phyloP scores from a whole-genome alignment of 2,797 vertebrate genomes.

The Micrastur ruficollis region DNA sequence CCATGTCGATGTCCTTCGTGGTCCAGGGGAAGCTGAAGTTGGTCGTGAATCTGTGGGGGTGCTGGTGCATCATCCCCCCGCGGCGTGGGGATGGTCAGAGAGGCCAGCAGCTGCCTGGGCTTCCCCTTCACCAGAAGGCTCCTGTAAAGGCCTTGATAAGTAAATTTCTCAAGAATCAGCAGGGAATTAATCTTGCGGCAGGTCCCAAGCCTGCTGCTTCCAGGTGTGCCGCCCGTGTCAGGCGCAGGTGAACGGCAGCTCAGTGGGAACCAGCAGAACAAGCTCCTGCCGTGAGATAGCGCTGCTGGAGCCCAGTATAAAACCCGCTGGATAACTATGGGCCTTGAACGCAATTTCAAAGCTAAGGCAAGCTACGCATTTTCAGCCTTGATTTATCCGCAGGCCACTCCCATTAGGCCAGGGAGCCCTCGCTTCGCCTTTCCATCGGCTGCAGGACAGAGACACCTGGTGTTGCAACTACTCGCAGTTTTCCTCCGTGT shows the following conservation, averaged over 20 bases:
- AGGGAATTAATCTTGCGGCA: not conserved
- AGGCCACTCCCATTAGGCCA: not conserved
- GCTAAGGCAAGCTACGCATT: not conserved
- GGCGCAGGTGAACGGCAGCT: fast-evolving
- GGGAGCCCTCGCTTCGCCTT: not conserved
- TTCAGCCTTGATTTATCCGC: not conserved
- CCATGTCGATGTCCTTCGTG: fast-evolving
- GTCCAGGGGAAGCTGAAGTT: not conserved
- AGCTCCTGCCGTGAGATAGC: fast-evolving
- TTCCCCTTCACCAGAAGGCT: not conserved
- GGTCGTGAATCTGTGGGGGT: fast-evolving
- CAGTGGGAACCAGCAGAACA: not conserved
- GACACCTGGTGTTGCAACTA: not conserved
- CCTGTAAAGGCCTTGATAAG: not conserved
- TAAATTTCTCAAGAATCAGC: not conserved
- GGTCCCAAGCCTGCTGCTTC: not conserved
- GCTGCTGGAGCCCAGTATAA: fast-evolving
- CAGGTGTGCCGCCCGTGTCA: not conserved
- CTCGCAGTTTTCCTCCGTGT: fast-evolving
- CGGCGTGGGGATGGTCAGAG: fast-evolving
- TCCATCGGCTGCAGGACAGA: fast-evolving
- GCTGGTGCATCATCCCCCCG: not conserved
- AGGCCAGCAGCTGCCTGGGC: not conserved
- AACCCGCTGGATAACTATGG: not conserved
- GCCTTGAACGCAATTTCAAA: not conserved